Base-by-base conservation (phyloP, 2,888 invertebrate species). In the Mimachlamys varia region DNA sequence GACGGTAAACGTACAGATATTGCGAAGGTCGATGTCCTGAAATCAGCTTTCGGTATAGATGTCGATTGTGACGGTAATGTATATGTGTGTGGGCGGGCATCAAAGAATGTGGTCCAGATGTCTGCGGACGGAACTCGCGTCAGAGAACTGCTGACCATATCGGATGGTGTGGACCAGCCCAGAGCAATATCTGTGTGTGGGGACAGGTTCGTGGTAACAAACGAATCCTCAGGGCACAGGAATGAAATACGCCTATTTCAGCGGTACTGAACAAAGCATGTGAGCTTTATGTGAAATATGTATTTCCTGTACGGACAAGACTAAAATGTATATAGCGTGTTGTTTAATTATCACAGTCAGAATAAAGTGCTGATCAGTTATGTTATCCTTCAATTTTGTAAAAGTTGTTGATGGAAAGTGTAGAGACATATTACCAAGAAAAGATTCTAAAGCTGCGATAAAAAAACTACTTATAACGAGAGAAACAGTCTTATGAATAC, bases 151-250 rank as follows among this genome's bases (percentile, higher is more conserved):
- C 62, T 62, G 62, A 62, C 62, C 3, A 3, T 22, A 62, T 62
- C 62, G 22, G 62, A 62, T 22, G 62, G 62, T 22, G n/a, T 62
- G 22, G n/a, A 7, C 27, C 27, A 12, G 0, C 76, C 76, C 12
- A 33, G 76, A 33, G 76, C 76, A 15, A 76, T 76, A 76, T 76
- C 76, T 76, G 76, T 76, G 27, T 13, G 76, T 76, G 76, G 76
- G 12, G 27, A 33, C 27, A 76, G 4, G 15, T 76, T 76, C 10
- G 27, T 76, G 12, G 33, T 76, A 0, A 76, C 76, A 27, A 19
- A 58, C 19, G 58, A 58, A 58, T 44, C 44, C 44, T 58, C 53
- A 53, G 2, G 3, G 10, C 7, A 58, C n/a, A 58, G 58, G 19
- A 58, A 58, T 58, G 58, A 58, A 58, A 19, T 58, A 7, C 22